Evolutionary conservation across 2,113 vertebrate species (phyloP).

Genomic region (Scalopus aquaticus): DNA sequence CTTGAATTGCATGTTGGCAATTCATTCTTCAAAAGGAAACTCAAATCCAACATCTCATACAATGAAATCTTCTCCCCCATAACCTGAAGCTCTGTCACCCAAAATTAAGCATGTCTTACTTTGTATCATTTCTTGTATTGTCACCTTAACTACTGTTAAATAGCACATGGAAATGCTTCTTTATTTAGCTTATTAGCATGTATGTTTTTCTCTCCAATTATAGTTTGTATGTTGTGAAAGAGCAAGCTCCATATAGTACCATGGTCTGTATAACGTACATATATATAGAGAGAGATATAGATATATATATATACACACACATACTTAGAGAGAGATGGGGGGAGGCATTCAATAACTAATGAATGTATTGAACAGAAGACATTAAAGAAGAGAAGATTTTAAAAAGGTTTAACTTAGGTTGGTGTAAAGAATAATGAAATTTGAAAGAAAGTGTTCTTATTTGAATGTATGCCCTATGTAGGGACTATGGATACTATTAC

Average conservation of each 20-base stretch:
- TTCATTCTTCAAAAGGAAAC: neutral
- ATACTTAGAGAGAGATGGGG: too few species aligned
- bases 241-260: neutral
- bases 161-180: neutral
- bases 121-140: neutral
- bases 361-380: neutral
- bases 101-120: neutral
- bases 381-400: neutral
- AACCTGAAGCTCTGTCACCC: neutral
- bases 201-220: neutral
- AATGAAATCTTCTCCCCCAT: neutral
- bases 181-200: neutral
- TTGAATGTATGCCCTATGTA: neutral
- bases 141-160: neutral
- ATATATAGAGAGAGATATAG: too few species aligned
- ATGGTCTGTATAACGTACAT: neutral
- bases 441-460: neutral
- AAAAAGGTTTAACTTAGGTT: neutral
- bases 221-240: neutral
- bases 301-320: too few species aligned
- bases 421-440: neutral
- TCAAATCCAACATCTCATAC: neutral
- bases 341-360: neutral
- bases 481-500: neutral
- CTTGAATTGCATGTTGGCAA: neutral